Conservation (phyloP, 2,113 vertebrate genomes). For the Paralichthys olivaceus region DNA sequence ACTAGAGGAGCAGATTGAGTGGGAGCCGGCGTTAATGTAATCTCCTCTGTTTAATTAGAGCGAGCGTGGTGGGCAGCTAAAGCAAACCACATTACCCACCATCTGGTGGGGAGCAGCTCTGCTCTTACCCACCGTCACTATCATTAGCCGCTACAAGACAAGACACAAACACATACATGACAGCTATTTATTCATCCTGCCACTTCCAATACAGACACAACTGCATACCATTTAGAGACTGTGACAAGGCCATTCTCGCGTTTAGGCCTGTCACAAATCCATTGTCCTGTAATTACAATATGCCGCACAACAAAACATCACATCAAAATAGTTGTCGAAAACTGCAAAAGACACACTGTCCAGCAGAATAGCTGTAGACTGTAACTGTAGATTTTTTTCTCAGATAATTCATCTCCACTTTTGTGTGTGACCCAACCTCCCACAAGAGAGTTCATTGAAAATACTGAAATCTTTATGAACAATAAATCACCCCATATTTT, state of each 20-base stretch:
- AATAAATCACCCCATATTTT: neutral
- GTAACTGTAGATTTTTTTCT: neutral
- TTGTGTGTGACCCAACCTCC: neutral
- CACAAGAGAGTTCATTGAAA: neutral
- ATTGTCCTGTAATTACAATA: constrained; percentile 46
- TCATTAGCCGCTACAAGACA: constrained; percentile 76
- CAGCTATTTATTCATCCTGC: constrained; percentile 77
- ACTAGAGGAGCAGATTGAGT: constrained; percentile 72
- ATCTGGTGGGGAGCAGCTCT: constrained; percentile 74
- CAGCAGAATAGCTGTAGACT: neutral
- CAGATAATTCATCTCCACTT: neutral
- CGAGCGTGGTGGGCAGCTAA: constrained; percentile 73
- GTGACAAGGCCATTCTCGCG: constrained; percentile 15
- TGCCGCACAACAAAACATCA: neutral
- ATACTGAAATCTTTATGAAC: neutral
- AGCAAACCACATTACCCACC: constrained; percentile 77
- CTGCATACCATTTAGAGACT: constrained; percentile 51
- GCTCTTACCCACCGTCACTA: constrained; percentile 65
- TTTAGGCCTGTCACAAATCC: constrained; percentile 29
- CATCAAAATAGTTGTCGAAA: constrained; percentile 12
- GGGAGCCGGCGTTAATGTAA: constrained; percentile 71
- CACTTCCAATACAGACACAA: constrained; percentile 66
- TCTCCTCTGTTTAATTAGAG: constrained; percentile 82
- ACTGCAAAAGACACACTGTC: constrained; percentile 16
- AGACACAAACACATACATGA: constrained; percentile 77